These are phyloP conservation scores for Amiota mariae DNA, from an alignment of 2,888 invertebrate species.

Conservation along the genomic window DNA sequence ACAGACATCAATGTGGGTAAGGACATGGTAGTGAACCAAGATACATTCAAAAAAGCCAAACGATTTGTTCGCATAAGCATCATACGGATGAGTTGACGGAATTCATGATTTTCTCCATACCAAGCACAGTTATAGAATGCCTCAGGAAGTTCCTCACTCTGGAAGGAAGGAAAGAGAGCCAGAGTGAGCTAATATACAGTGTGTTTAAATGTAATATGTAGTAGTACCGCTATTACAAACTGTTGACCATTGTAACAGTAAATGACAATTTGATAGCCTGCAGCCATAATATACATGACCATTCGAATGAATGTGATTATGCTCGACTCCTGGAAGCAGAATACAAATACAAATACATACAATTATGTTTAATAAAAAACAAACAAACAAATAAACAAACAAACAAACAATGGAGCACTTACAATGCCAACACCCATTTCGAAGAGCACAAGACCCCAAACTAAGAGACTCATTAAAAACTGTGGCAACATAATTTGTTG, in stretches of 20 bases:
- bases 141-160: conserved; percentile 58
- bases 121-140: conserved; percentile 63
- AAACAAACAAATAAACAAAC: no score
- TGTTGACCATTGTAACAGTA: conserved; percentile 67
- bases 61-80: conserved; percentile 66
- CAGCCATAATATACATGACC: conserved; percentile 62
- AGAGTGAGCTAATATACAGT: not conserved
- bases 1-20: conserved; percentile 65
- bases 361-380: not conserved
- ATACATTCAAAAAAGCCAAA: conserved; percentile 55
- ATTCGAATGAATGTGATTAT: conserved; percentile 56
- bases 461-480: conserved; percentile 62
- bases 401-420: not conserved
- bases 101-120: conserved; percentile 61
- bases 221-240: conserved; percentile 42
- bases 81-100: conserved; percentile 60
- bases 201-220: not conserved
- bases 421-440: conserved; percentile 63
- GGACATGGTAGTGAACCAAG: conserved; percentile 68
- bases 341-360: not conserved
- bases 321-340: conserved; percentile 46
- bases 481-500: conserved; percentile 63
- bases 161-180: not conserved
- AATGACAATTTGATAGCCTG: conserved; percentile 60
- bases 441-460: conserved; percentile 61